A percentile compares a stretch with the other conserved stretches of the same genome.
Conservation (phyloP, 2,797 vertebrate genomes). For the Phataginus tricuspis region DNA sequence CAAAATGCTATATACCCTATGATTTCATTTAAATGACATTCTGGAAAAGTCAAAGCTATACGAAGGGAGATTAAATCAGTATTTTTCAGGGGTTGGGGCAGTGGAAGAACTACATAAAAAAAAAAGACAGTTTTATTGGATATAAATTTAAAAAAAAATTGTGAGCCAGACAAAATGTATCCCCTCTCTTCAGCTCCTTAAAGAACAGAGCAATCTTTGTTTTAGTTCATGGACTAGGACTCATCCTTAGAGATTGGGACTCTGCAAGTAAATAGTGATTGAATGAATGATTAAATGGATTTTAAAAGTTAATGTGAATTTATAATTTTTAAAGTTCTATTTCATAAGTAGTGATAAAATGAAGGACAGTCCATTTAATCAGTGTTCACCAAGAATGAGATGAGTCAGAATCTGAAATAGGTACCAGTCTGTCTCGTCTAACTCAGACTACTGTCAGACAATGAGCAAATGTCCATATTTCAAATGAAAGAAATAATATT, state of each 20-base stretch:
- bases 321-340: background rate
- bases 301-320: background rate
- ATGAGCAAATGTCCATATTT: background rate
- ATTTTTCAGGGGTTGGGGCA: background rate
- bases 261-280: background rate
- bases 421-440: background rate
- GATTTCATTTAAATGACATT: background rate
- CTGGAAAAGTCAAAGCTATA: background rate
- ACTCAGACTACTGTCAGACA: background rate
- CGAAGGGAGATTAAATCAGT: background rate
- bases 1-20: background rate
- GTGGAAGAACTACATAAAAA: background rate
- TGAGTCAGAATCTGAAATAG: background rate
- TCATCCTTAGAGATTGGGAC: background rate
- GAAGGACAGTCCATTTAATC: background rate
- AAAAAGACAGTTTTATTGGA: background rate
- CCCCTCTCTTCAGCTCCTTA: background rate
- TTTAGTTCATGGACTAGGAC: background rate
- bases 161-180: background rate
- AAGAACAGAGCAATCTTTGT: background rate
- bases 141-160: background rate
- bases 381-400: background rate
- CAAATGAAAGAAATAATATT: background rate
- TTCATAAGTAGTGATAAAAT: background rate
- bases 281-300: background rate